Percentiles rank a stretch among this genome's conserved stretches.
phyloP scores from a whole-genome alignment of 2,797 vertebrate genomes.

The Acanthurus leucopareius region DNA sequence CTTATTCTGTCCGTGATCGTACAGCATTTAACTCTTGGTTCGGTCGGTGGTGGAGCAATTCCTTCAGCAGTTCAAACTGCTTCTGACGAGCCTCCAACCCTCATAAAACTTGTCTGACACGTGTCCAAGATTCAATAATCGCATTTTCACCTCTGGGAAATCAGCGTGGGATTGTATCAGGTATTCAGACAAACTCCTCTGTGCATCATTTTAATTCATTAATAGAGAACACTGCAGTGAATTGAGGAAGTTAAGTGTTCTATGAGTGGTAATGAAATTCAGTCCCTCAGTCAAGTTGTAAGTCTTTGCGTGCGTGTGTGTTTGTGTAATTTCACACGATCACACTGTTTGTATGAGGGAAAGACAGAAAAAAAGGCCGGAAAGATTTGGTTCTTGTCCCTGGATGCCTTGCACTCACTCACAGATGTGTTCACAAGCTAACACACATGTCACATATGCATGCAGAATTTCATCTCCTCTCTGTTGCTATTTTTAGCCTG shows the following conservation, averaged over 20 bases:
- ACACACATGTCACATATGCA: constrained; percentile 26
- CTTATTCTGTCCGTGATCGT: constrained; percentile 44
- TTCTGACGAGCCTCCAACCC: not conserved
- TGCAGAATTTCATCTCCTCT: constrained; percentile 43
- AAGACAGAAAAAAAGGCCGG: not conserved
- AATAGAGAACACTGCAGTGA: constrained; percentile 29
- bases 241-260: constrained; percentile 24
- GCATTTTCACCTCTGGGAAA: constrained; percentile 43
- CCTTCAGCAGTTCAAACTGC: constrained; percentile 27
- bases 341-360: constrained; percentile 5
- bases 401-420: constrained; percentile 5
- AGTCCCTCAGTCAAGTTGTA: constrained; percentile 30
- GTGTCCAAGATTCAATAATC: constrained; percentile 39
- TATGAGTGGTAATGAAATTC: constrained; percentile 31
- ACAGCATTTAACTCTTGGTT: constrained; percentile 60
- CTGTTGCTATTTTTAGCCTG: constrained; percentile 59
- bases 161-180: constrained; percentile 52
- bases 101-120: constrained; percentile 42
- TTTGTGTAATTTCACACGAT: constrained; percentile 12
- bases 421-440: constrained; percentile 24
- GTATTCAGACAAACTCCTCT: constrained; percentile 46
- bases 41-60: constrained; percentile 25
- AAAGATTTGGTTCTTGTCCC: constrained; percentile 29
- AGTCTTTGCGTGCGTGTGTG: not conserved
- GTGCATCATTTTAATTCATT: constrained; percentile 34